These are phyloP conservation scores for Brachyhypopomus gauderio DNA, from an alignment of 2,113 vertebrate species.

Conservation along the genomic window DNA sequence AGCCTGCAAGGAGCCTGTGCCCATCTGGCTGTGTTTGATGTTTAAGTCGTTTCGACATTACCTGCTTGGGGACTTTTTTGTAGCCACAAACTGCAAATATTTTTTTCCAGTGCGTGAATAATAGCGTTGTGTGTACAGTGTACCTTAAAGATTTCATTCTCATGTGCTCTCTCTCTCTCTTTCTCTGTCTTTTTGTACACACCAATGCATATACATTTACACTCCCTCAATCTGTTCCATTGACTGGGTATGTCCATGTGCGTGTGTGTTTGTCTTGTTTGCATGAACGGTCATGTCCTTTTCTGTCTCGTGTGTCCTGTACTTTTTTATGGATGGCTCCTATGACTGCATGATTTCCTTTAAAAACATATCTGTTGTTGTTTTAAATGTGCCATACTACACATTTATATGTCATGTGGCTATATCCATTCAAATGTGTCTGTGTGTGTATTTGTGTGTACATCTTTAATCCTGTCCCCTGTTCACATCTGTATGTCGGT, in stretches of 20 bases:
- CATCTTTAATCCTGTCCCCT: too few relatives aligned
- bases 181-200: constrained; percentile 46
- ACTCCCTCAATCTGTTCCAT: constrained; percentile 55
- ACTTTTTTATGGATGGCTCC: constrained; percentile 17
- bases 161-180: constrained; percentile 46
- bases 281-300: constrained; percentile 34
- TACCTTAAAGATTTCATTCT: constrained; percentile 44
- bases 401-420: constrained; percentile 47
- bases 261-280: constrained; percentile 28
- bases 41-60: constrained; percentile 3
- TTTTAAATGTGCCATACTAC: background rate
- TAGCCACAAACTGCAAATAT: constrained; percentile 26
- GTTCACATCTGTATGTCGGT: too few relatives aligned
- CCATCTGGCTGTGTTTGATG: constrained; percentile 8
- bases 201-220: constrained; percentile 45
- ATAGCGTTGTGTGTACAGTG: constrained; percentile 22
- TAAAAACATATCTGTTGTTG: background rate
- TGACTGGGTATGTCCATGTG: constrained; percentile 57
- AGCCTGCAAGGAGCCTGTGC: background rate
- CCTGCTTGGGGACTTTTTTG: constrained; percentile 22
- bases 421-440: constrained; percentile 56
- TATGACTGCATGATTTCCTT: constrained; percentile 12
- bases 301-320: constrained; percentile 7
- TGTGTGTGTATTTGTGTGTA: constrained; percentile 32
- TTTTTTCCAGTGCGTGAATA: constrained; percentile 11